These are phyloP conservation scores for Deroplatys truncata DNA, from an alignment of 2,888 invertebrate species.

Conservation along the genomic window DNA sequence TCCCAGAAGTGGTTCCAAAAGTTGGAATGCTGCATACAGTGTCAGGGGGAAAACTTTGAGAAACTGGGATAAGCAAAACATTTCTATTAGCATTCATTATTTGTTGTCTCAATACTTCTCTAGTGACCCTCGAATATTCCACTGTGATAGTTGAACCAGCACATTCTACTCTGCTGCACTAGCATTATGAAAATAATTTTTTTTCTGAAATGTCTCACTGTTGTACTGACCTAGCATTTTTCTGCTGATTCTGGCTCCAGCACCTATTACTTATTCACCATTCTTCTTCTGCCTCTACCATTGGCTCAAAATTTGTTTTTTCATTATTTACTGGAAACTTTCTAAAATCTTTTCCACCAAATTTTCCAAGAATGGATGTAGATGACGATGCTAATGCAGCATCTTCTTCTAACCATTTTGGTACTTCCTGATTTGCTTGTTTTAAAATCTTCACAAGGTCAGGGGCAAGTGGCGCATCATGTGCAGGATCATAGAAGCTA, in stretches of 20 bases:
- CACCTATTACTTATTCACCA: background rate
- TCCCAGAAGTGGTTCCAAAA: too few relatives aligned
- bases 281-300: background rate
- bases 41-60: too few relatives aligned
- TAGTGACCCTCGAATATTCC: background rate
- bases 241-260: too few relatives aligned
- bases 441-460: constrained; percentile 69
- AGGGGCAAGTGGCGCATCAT: constrained; percentile 55
- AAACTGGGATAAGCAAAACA: background rate
- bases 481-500: constrained; percentile 58
- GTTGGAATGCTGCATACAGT: too few relatives aligned
- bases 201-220: too few relatives aligned
- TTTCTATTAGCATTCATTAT: background rate
- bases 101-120: background rate
- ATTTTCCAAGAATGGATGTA: background rate
- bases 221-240: too few relatives aligned
- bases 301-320: background rate
- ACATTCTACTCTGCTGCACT: too few relatives aligned
- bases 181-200: too few relatives aligned
- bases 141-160: too few relatives aligned
- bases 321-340: background rate
- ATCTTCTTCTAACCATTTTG: background rate
- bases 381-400: background rate
- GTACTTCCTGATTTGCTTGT: constrained; percentile 43
- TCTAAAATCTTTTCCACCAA: constrained; percentile 9